Evolutionary conservation across 2,797 vertebrate genomes (phyloP), one percentile per base, ranked within the genome.

Genomic region (Gymnoscopelus microlampas): DNA sequence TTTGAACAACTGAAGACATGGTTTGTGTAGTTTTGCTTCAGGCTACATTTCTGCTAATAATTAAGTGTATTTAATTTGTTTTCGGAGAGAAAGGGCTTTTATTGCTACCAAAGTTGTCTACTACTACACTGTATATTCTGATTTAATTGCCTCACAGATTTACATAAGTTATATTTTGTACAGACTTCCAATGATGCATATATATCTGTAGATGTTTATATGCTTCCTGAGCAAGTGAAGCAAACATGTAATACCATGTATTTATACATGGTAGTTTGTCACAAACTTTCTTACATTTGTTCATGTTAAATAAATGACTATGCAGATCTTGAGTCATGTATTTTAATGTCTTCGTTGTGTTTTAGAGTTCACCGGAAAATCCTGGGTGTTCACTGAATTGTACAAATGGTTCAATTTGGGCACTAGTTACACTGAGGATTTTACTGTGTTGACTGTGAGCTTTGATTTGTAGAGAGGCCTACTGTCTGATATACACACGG

Each of bases 21-120:
- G 39, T 44, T 44, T 44, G 39, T 44, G 39, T 39, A 39, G 39
- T 9, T 44, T 44, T 44, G 8, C 39, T 44, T 44, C 39, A 44
- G 39, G 39, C 39, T 44, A 44, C 7, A 44, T 44, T 44, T 9
- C 2, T 15, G 0, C 0, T 49, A 32, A 13, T 49, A 32, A 13
- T 56, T 7, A 29, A 47, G 9, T 2, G n/a, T 14, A 53, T 50
- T 0, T 14, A 56, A 0, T 8, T 6, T 61, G 48, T 4, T 4
- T 59, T 58, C 48, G 58, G 55, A 11, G 65, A 29, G 14, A 64
- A 76, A 82, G 81, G 78, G 73, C 67, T 81, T 44, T 26, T 35
- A 13, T 64, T 39, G 58, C 66, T 70, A 81, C 83, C 85, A 88
- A 90, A 88, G 76, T 24, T 77, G 14, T 73, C 13, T 77, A 26